Evolutionary conservation across 1,140 invertebrate species (phyloP).

Genomic region (Paracyclopina nana): DNA sequence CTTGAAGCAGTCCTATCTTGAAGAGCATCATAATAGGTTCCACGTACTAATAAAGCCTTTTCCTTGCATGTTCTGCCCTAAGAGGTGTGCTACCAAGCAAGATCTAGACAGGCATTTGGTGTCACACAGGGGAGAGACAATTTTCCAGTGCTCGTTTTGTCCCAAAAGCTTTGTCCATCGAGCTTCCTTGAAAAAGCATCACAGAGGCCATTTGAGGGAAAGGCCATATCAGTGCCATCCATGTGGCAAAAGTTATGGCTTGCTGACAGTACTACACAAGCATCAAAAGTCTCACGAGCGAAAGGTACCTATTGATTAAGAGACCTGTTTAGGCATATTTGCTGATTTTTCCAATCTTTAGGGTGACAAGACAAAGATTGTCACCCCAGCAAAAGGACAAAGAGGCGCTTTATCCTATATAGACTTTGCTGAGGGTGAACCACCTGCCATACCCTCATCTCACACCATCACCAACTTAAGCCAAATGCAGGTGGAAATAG

Average conservation of each 20-base stretch:
- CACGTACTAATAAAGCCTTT: background rate
- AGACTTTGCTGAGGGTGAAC: background rate
- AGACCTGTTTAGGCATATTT: too few relatives aligned
- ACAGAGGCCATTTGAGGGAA: conserved; percentile 17
- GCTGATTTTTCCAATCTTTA: too few relatives aligned
- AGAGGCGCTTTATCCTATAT: background rate
- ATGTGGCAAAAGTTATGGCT: background rate
- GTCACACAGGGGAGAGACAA: background rate
- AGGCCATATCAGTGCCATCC: background rate
- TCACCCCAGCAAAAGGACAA: background rate
- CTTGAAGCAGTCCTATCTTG: background rate
- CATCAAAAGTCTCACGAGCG: background rate
- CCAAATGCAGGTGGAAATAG: too few relatives aligned
- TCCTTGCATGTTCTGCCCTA: background rate
- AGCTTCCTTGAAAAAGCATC: conserved; percentile 21
- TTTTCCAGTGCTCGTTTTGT: conserved; percentile 29
- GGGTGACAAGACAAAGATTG: background rate
- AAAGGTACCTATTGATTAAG: background rate
- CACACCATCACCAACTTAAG: too few relatives aligned
- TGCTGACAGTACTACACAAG: background rate
- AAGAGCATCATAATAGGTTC: background rate
- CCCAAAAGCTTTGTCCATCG: conserved; percentile 15
- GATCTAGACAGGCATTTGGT: conserved; percentile 2
- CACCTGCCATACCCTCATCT: too few relatives aligned
- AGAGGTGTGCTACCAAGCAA: conserved; percentile 12